Conservation (phyloP, 2,888 invertebrate genomes). For the Pachycephus smyrnensis region DNA sequence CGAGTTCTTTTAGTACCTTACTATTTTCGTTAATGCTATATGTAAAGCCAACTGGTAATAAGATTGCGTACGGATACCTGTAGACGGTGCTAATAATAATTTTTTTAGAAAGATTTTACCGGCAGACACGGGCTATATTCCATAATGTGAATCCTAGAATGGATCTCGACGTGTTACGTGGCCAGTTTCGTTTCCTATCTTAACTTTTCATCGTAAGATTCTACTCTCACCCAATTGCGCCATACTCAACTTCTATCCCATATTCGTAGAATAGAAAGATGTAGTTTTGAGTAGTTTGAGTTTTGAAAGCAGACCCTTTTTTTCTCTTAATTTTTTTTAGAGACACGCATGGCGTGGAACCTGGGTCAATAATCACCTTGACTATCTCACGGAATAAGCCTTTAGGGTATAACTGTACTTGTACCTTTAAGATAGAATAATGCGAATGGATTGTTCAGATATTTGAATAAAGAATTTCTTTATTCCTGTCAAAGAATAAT, state of each 20-base stretch:
- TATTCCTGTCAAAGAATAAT: not conserved
- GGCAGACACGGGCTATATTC: not conserved
- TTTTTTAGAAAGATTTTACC: not conserved
- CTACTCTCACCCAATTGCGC: constrained; percentile 6
- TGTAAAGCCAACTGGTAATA: not conserved
- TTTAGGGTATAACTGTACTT: not conserved
- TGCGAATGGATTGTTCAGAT: not conserved
- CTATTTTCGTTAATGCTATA: not conserved
- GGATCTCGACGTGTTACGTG: constrained; percentile 8
- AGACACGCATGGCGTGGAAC: not conserved
- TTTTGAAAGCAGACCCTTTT: not conserved
- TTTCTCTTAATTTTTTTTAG: not conserved
- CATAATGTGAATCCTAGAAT: constrained; percentile 7
- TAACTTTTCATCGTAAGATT: constrained; percentile 15
- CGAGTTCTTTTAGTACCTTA: not conserved
- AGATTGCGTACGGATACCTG: not conserved
- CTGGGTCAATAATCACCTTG: not conserved
- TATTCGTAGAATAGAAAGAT: not conserved
- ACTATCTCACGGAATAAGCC: not conserved
- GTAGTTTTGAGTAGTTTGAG: not conserved
- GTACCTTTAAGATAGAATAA: not conserved
- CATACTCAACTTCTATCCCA: not conserved
- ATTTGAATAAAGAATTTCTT: not conserved
- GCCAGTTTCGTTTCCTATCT: constrained; percentile 16
- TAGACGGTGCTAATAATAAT: not conserved